A percentile compares a stretch with the other conserved stretches of the same genome.
These are phyloP conservation scores for Macroramphosus scolopax DNA, from an alignment of 2,797 vertebrate genomes.

Conservation along the genomic window DNA sequence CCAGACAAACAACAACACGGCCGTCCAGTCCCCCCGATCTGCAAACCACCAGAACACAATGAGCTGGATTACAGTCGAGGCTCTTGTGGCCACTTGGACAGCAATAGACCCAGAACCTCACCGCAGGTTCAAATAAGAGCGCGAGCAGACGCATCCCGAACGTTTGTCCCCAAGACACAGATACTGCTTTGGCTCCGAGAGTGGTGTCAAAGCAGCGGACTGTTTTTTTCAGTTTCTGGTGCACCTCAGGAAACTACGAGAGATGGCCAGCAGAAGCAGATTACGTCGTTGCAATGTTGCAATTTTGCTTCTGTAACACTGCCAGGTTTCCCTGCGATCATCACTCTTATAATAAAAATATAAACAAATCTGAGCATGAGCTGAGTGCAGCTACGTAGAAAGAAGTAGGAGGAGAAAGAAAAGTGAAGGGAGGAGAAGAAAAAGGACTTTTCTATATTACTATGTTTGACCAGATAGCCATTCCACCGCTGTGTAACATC, in stretches of 20 bases:
- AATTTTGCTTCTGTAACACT: no score
- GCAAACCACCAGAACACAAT: slow-evolving; percentile 70
- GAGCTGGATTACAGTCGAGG: slow-evolving; percentile 55
- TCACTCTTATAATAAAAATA: no score
- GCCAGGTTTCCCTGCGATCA: no score
- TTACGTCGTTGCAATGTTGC: neutral
- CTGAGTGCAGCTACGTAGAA: no score
- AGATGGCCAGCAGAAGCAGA: slow-evolving; percentile 9
- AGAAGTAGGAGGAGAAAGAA: no score
- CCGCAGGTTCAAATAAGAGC: slow-evolving; percentile 62
- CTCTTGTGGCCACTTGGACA: slow-evolving; percentile 54
- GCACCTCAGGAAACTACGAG: slow-evolving; percentile 15
- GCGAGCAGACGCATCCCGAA: slow-evolving; percentile 54
- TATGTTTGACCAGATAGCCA: neutral
- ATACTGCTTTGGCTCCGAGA: slow-evolving; percentile 27
- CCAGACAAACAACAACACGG: slow-evolving; percentile 57
- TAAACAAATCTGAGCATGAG: no score
- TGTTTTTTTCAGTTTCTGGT: slow-evolving; percentile 25
- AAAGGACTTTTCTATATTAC: no score
- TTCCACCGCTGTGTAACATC: neutral
- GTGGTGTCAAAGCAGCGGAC: slow-evolving; percentile 29
- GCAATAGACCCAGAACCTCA: slow-evolving; percentile 53
- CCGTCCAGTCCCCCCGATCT: slow-evolving; percentile 43
- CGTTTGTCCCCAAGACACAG: slow-evolving; percentile 32
- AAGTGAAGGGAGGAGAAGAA: no score